Base-by-base conservation (phyloP, 2,888 invertebrate genomes). In the Calameuta filiformis region DNA sequence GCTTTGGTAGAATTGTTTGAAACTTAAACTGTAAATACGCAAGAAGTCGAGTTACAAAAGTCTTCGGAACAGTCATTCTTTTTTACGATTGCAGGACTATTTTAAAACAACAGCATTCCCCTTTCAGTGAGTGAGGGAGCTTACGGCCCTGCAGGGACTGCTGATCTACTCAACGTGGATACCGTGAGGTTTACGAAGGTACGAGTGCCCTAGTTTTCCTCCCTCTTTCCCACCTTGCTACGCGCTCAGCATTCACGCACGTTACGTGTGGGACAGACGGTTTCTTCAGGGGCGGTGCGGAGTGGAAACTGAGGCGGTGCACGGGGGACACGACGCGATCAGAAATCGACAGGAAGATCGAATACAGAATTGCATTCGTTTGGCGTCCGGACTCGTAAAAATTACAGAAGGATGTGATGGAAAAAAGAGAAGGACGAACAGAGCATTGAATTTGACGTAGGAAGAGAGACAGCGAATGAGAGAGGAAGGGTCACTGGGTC, bases 401-500 rank as follows among this genome's bases (percentile, higher is more conserved):
- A 31, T 35, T 30, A 11, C 9, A 15, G 11, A 12, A 15, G 12
- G 15, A n/a, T 11, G 68, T n/a, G 11, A 56, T 0, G 75, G 30
- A 31, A 12, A 34, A 11, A 35, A 31, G 69, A 15, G n/a, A 35
- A 31, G 40, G 40, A 73, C 33, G 12, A 34, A 30, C 2, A 4
- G 12, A n/a, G 30, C 9, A 23, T 23, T 23, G 0, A 56, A 56
- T 56, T 56, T 56, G 15, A 56, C 9, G 9, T 23, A 56, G 2
- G 9, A 56, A 9, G 56, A 33, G 6, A 35, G 74, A 6, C 4
- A 35, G n/a, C 0, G 23, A 12, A 11, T 11, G 23, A 31, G 31
- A 11, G 75, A 68, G 33, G 75, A 12, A n/a, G 89, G 89, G 89
- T 91, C 89, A 91, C 89, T 91, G 86, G 91, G 91, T 91, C 90